Evolutionary conservation across 2,888 invertebrate genomes (phyloP), one percentile per base, ranked within the genome.

Genomic region (Caenorhabditis angaria): DNA sequence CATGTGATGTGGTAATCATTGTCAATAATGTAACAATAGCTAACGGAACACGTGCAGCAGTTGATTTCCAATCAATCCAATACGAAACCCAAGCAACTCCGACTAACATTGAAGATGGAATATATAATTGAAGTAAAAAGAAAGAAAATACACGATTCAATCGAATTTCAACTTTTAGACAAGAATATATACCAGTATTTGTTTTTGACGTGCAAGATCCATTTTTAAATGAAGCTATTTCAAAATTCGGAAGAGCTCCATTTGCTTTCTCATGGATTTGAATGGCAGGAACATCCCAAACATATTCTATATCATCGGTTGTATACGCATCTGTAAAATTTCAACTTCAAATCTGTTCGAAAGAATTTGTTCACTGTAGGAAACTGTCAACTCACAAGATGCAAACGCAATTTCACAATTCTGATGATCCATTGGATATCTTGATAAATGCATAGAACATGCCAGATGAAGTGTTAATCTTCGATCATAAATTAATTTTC

Each of bases 121-220:
- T 81, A 65, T 85, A 85, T n/a, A 86, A 65, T 70, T 87, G 87
- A 48, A 87, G 83, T 12, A 87, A 80, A 76, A 87, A 87, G 70
- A 82, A 87, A 8, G 87, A 87, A 70, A 87, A 87, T n/a, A 88
- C 87, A 1, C 87, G 84, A 20, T 80, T 72, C 27, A 87, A 72
- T 12, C 78, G 77, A 28, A 87, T 67, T 35, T 80, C 71, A 24
- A 87, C 87, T 32, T 85, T 77, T 12, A 87, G 77, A 73, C 87
- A 87, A 6, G 83, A 83, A 65, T 87, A 87, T 4, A 74, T 77
- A 94, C 95, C 95, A 87, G 95, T 95, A 89, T 94, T 95, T 70
- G 95, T 95, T 90, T 93, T 94, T 90, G 94, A 94, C 91, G 95
- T 94, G 89, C 95, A 95, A 88, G 94, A 94, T 89, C 94, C 94